A percentile compares a stretch with the other conserved stretches of the same genome.
These are phyloP conservation scores for Gryon sp. DNA, from an alignment of 1,140 invertebrate genomes.

Conservation along the genomic window DNA sequence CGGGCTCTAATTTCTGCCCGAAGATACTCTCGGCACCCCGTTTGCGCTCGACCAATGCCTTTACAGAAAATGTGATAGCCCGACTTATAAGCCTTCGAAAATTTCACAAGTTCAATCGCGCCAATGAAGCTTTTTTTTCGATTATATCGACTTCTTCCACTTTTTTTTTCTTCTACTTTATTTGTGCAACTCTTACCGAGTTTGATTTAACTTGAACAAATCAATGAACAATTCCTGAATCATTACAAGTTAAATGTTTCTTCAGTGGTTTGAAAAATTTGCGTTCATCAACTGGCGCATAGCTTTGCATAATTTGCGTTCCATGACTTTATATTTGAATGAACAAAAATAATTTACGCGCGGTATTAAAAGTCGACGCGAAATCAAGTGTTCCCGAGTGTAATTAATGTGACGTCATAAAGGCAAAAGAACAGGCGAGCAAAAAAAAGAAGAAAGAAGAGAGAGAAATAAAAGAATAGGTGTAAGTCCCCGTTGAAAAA, in stretches of 20 bases:
- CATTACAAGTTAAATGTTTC: conserved; percentile 32
- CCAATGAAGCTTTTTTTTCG: conserved; percentile 50
- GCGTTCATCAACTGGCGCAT: too few species aligned
- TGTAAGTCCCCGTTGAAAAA: conserved; percentile 32
- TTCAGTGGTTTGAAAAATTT: too few species aligned
- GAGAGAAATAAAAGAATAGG: too few species aligned
- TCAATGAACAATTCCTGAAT: conserved; percentile 40
- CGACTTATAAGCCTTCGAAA: conserved; percentile 49
- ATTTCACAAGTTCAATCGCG: conserved; percentile 44
- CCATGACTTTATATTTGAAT: too few species aligned
- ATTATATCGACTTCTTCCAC: conserved; percentile 48
- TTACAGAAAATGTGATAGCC: conserved; percentile 35
- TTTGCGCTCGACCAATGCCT: conserved; percentile 13
- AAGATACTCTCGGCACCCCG: conserved; percentile 46
- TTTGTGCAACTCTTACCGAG: conserved; percentile 22
- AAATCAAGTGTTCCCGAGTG: conserved; percentile 4
- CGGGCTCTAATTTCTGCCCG: conserved; percentile 57
- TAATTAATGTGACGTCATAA: conserved; percentile 34
- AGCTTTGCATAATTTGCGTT: conserved; percentile 34
- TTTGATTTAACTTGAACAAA: conserved; percentile 51
- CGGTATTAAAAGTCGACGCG: too few species aligned
- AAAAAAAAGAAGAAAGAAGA: too few species aligned
- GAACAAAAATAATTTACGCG: conserved; percentile 15
- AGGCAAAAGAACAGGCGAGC: background rate
- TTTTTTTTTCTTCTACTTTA: conserved; percentile 11